phyloP scores from a whole-genome alignment of 2,888 invertebrate genomes.

The Himalopsyche anomala region DNA sequence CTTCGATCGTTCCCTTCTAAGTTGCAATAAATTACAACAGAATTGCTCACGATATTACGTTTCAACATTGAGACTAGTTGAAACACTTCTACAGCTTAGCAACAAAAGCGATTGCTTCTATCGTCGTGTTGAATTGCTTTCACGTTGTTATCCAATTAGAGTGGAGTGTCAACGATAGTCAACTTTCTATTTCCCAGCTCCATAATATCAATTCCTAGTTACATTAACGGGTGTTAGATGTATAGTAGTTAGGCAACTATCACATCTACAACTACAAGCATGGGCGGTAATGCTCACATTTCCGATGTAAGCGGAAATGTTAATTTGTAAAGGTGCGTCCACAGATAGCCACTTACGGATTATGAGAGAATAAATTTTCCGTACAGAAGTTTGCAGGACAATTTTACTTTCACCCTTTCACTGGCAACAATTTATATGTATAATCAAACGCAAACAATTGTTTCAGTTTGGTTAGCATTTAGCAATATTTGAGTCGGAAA shows the following conservation, averaged over 20 bases:
- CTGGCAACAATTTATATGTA: not conserved
- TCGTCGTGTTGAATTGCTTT: slow-evolving; percentile 2
- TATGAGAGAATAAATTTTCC: slow-evolving; percentile 2
- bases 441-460: too few relatives aligned
- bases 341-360: slow-evolving; percentile 35
- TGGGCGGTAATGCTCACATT: slow-evolving; percentile 3
- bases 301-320: not conserved
- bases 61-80: not conserved
- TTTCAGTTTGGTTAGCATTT: too few relatives aligned
- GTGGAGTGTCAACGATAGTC: not conserved
- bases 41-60: too few relatives aligned
- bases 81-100: not conserved
- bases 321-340: slow-evolving; percentile 28
- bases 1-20: too few relatives aligned
- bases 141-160: slow-evolving; percentile 28
- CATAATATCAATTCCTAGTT: slow-evolving; percentile 19
- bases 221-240: slow-evolving; percentile 26
- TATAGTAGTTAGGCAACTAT: not conserved
- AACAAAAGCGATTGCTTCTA: slow-evolving; percentile 19
- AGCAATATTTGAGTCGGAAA: too few relatives aligned
- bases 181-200: slow-evolving; percentile 24
- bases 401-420: not conserved
- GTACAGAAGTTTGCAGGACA: not conserved
- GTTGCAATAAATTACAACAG: too few relatives aligned
- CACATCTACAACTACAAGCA: not conserved